These are phyloP conservation scores for Borostomias antarcticus DNA, from an alignment of 2,797 vertebrate species.

Conservation along the genomic window DNA sequence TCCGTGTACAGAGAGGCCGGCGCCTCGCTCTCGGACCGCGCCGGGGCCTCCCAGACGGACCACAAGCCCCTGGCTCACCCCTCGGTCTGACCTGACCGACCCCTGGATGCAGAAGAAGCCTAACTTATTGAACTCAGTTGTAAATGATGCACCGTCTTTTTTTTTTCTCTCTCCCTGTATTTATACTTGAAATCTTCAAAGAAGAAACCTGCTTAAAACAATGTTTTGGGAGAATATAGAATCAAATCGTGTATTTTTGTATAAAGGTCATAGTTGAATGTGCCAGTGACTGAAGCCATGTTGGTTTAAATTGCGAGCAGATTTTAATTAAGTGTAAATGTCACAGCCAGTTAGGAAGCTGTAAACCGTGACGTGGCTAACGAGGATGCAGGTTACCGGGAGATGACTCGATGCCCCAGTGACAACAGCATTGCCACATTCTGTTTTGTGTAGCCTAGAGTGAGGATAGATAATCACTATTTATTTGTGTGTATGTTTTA, in stretches of 20 bases:
- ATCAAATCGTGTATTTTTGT: not conserved
- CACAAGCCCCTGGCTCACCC: constrained; percentile 85
- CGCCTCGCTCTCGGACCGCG: constrained; percentile 68
- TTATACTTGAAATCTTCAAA: constrained; percentile 7
- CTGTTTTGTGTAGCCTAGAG: not conserved
- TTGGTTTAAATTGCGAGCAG: not conserved
- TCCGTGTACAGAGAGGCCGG: constrained; percentile 70
- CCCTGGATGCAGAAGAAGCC: not conserved
- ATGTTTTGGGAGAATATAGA: not conserved
- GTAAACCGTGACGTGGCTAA: not conserved
- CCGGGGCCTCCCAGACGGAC: constrained; percentile 73
- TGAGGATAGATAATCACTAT: not conserved
- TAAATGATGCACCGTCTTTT: not conserved
- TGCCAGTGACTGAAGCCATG: no score
- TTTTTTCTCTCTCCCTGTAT: not conserved
- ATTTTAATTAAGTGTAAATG: not conserved
- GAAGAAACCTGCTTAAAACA: constrained; percentile 5
- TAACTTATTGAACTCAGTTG: constrained; percentile 15
- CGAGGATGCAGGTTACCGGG: not conserved
- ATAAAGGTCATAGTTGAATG: not conserved
- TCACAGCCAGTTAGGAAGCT: not conserved
- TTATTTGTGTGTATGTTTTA: not conserved
- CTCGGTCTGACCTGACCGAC: constrained; percentile 71
- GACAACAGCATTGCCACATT: not conserved
- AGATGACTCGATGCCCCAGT: not conserved